Conservation (phyloP, 2,113 vertebrate species). For the Okapia johnstoni region DNA sequence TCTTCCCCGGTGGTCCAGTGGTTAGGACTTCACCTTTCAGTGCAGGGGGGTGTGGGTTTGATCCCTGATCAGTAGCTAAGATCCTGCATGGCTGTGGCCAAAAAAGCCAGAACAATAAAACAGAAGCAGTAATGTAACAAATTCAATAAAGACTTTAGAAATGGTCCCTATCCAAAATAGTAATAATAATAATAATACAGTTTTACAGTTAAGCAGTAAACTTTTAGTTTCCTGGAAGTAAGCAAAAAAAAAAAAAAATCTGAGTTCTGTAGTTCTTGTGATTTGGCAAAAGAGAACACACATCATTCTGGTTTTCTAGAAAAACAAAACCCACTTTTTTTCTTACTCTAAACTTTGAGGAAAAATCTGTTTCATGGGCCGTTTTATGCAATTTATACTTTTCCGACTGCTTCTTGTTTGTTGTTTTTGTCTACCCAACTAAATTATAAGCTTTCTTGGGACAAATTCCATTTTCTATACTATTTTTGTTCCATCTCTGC, state of each 20-base stretch:
- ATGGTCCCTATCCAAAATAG: background rate
- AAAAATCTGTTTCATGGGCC: background rate
- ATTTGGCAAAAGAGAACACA: background rate
- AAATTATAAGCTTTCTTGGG: conserved; percentile 18
- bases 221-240: background rate
- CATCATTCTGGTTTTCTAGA: background rate
- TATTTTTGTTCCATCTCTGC: conserved; percentile 20
- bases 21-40: background rate
- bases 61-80: background rate
- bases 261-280: background rate
- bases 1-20: background rate
- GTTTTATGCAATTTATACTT: background rate
- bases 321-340: background rate
- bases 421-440: conserved; percentile 29
- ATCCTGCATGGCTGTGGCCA: background rate
- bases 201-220: background rate
- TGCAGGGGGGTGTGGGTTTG: rapidly evolving
- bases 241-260: background rate
- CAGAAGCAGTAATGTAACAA: background rate
- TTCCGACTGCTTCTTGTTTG: background rate
- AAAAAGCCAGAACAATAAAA: background rate
- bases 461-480: conserved; percentile 16
- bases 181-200: background rate
- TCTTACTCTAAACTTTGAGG: background rate
- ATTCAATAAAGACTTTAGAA: background rate